These are phyloP conservation scores for Drosophila yooni DNA, from an alignment of 2,888 invertebrate species.

Conservation along the genomic window DNA sequence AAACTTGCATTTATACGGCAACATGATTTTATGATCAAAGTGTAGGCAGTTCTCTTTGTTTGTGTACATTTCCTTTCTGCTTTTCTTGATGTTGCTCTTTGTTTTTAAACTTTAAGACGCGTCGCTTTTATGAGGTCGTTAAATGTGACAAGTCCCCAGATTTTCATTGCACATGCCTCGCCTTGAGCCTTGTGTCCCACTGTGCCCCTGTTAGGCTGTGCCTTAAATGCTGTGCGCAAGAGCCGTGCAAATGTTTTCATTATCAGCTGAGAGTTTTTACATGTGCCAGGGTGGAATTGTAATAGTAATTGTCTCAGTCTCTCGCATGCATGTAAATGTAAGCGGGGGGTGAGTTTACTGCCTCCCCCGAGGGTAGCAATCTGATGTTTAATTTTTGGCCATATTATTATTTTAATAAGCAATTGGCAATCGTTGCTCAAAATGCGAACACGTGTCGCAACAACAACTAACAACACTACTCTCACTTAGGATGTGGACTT, in stretches of 20 bases:
- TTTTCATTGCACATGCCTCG: slow-evolving; percentile 24
- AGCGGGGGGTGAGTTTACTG: slow-evolving; percentile 37
- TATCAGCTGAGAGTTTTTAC: slow-evolving; percentile 59
- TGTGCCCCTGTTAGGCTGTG: slow-evolving; percentile 22
- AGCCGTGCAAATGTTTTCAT: slow-evolving; percentile 59
- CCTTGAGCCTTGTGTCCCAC: slow-evolving; percentile 10
- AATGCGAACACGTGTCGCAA: slow-evolving; percentile 71
- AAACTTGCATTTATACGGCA: slow-evolving; percentile 28
- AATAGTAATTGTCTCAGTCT: slow-evolving; percentile 24
- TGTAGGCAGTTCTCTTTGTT: slow-evolving; percentile 28
- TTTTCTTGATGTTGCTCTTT: slow-evolving; percentile 17
- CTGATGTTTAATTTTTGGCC: slow-evolving; percentile 63
- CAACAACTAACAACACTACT: slow-evolving; percentile 31
- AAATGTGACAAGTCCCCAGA: slow-evolving; percentile 59
- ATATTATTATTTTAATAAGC: slow-evolving; percentile 76
- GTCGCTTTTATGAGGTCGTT: slow-evolving; percentile 54
- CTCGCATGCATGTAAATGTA: slow-evolving; percentile 23
- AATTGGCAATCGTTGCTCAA: slow-evolving; percentile 51
- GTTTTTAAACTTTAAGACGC: slow-evolving; percentile 56
- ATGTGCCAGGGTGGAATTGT: slow-evolving; percentile 55
- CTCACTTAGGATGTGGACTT: slow-evolving; percentile 13
- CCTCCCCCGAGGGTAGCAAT: slow-evolving; percentile 47
- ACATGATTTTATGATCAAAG: slow-evolving; percentile 67
- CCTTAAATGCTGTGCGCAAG: slow-evolving; percentile 34
- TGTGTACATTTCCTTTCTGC: slow-evolving; percentile 5